Conservation (phyloP, 1,140 invertebrate genomes). For the Drosophila navojoa region DNA sequence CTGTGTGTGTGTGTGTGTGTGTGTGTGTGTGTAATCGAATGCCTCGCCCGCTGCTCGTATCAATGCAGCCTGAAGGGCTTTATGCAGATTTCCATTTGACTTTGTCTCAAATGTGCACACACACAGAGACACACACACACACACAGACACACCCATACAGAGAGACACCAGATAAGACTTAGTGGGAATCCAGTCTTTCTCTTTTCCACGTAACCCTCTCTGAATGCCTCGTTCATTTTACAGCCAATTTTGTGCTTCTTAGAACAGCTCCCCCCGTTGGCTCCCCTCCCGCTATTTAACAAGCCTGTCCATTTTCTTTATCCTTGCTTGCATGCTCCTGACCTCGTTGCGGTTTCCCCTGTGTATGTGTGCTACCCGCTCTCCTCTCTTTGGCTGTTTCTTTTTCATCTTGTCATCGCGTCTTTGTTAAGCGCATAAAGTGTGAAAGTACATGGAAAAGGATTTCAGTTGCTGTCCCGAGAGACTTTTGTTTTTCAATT, state of each 20-base stretch:
- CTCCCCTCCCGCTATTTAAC: background rate
- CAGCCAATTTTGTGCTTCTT: constrained; percentile 65
- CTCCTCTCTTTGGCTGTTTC: constrained; percentile 2
- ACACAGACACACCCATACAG: too few species aligned
- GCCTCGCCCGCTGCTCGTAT: constrained; percentile 9
- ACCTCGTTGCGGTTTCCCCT: constrained; percentile 34
- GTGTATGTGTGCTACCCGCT: constrained; percentile 2
- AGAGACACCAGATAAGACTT: constrained; percentile 31
- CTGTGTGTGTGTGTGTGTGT: background rate
- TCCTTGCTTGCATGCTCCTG: constrained; percentile 31
- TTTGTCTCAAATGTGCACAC: constrained; percentile 44
- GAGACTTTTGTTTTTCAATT: constrained; percentile 79
- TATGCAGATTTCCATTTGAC: constrained; percentile 70
- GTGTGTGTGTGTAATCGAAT: background rate
- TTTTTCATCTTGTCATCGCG: constrained; percentile 34
- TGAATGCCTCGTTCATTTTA: constrained; percentile 54
- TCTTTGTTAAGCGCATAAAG: constrained; percentile 55
- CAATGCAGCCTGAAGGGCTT: constrained; percentile 51
- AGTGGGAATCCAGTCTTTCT: constrained; percentile 1
- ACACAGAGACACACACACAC: background rate
- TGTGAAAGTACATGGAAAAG: constrained; percentile 64
- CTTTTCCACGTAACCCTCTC: background rate
- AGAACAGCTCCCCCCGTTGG: background rate
- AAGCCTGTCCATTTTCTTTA: constrained; percentile 14
- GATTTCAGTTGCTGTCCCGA: constrained; percentile 47